These are phyloP conservation scores for Fragum sueziense DNA, from an alignment of 2,888 invertebrate species.

Conservation along the genomic window DNA sequence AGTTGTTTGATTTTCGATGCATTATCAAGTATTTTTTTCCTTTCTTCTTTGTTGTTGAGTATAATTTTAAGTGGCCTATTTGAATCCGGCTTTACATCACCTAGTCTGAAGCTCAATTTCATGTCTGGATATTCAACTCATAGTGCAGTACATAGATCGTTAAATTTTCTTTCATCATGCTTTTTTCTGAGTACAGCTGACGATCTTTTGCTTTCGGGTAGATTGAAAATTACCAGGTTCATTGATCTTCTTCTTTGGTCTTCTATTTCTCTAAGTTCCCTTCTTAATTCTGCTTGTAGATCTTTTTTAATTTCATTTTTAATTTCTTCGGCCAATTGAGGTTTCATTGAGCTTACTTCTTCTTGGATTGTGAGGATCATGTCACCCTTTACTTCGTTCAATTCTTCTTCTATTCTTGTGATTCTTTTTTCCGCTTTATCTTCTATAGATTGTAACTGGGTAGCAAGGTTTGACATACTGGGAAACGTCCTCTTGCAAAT, in stretches of 20 bases:
- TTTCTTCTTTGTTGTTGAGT: neutral
- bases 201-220: neutral
- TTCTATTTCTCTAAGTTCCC: neutral
- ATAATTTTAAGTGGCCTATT: conserved; percentile 4
- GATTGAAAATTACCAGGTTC: neutral
- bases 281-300: neutral
- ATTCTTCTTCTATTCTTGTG: conserved; percentile 4
- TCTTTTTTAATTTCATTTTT: neutral
- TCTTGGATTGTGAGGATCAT: neutral
- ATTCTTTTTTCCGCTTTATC: neutral
- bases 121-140: neutral
- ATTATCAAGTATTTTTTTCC: neutral
- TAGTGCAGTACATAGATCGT: neutral
- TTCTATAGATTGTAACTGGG: neutral
- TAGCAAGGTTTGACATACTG: neutral
- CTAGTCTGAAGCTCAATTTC: neutral
- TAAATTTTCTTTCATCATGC: neutral
- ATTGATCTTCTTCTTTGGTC: neutral
- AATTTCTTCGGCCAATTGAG: neutral
- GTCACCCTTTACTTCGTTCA: neutral
- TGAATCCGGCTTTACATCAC: neutral
- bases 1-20: neutral
- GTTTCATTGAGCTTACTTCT: neutral
- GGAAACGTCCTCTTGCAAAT: conserved; percentile 5
- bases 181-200: neutral